phyloP scores from a whole-genome alignment of 2,113 vertebrate genomes.

The Hippotragus niger region DNA sequence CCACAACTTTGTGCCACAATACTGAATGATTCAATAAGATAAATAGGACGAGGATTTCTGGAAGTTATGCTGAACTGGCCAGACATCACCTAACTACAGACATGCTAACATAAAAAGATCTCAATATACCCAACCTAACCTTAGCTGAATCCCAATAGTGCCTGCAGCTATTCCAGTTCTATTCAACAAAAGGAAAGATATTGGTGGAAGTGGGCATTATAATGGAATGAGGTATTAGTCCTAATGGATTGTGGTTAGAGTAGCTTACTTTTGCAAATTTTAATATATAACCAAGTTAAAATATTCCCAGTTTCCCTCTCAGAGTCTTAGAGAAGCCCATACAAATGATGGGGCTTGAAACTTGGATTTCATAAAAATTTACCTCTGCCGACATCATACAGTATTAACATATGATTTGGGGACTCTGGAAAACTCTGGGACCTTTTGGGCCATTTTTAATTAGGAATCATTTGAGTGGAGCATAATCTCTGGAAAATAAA shows the following conservation, averaged over 20 bases:
- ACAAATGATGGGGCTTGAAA: neutral
- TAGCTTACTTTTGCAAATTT: neutral
- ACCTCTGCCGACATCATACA: neutral
- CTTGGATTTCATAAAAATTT: neutral
- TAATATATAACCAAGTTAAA: neutral
- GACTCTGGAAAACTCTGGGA: neutral
- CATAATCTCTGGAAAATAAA: neutral
- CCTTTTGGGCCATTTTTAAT: neutral
- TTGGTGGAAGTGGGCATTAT: accelerated
- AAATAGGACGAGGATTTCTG: accelerated
- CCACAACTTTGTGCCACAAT: neutral
- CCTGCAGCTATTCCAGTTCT: neutral
- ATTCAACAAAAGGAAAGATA: neutral
- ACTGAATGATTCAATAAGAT: neutral
- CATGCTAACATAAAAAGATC: neutral
- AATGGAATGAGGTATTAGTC: neutral
- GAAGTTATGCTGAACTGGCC: no score
- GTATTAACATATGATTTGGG: neutral
- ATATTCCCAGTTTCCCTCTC: neutral
- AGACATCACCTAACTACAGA: neutral
- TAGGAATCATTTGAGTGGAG: neutral
- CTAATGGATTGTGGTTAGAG: neutral
- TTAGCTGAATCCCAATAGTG: neutral
- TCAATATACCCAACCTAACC: neutral
- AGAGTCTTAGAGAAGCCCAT: neutral